Evolutionary conservation across 2,888 invertebrate species (phyloP).

Genomic region (Epirrita christyi): DNA sequence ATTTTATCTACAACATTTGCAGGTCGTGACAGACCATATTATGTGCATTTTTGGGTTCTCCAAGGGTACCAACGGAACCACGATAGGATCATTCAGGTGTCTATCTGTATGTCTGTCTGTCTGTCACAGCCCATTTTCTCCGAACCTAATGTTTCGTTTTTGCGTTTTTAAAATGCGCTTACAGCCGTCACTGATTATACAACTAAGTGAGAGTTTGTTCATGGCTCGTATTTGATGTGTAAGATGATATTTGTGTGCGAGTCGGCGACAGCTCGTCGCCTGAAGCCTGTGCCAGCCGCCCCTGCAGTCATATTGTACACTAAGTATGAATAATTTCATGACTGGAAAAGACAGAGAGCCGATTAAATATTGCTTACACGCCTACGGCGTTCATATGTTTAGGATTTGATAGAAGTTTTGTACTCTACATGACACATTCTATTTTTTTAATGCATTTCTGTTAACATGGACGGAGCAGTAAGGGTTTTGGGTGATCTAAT

Average conservation of each 20-base stretch:
- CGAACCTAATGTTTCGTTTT: not conserved
- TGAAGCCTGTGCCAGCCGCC: conserved; percentile 62
- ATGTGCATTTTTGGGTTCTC: too few species aligned
- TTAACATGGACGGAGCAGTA: too few species aligned
- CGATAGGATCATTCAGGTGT: too few species aligned
- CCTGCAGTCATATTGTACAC: conserved; percentile 47
- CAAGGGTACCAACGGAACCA: too few species aligned
- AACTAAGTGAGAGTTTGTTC: conserved; percentile 11
- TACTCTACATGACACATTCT: too few species aligned
- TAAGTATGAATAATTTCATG: conserved; percentile 24
- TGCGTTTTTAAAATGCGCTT: not conserved
- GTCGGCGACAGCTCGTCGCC: conserved; percentile 70
- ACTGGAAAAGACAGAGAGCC: conserved; percentile 10
- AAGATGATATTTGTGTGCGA: conserved; percentile 56
- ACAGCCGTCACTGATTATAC: conserved; percentile 4
- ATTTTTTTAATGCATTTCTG: not conserved
- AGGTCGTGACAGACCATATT: too few species aligned
- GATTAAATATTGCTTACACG: not conserved
- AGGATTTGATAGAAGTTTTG: not conserved
- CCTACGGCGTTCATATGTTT: not conserved
- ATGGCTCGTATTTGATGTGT: conserved; percentile 49
- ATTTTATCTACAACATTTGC: too few species aligned
- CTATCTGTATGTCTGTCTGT: too few species aligned
- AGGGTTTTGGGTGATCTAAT: too few species aligned
- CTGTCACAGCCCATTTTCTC: too few species aligned